Conservation (phyloP, 2,113 vertebrate genomes). For the Hucho hucho region DNA sequence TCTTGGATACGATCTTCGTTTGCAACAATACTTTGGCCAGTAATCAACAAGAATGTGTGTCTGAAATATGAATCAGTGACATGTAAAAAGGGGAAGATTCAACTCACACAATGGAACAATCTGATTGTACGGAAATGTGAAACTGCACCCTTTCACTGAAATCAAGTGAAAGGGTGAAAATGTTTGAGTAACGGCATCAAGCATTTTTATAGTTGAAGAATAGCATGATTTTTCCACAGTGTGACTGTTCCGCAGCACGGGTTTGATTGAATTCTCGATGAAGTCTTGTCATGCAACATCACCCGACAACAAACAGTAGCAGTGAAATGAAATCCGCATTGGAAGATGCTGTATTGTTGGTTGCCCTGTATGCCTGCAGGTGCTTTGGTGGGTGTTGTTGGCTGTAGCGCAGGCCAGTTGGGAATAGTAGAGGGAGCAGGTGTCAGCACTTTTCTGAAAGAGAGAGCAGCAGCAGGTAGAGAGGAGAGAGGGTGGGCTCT, state of each 20-base stretch:
- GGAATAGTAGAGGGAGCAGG: not conserved
- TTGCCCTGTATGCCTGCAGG: conserved; percentile 22
- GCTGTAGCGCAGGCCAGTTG: not conserved
- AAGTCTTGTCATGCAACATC: not conserved
- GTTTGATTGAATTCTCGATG: not conserved
- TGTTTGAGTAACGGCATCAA: too few relatives aligned
- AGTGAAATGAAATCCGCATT: not conserved
- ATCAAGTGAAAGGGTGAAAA: too few relatives aligned
- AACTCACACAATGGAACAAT: too few relatives aligned
- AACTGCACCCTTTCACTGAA: too few relatives aligned
- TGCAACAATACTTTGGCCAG: not conserved
- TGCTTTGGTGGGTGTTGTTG: conserved; percentile 26
- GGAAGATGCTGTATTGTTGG: conserved; percentile 4
- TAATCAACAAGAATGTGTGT: not conserved
- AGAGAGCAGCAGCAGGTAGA: not conserved
- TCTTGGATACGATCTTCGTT: not conserved
- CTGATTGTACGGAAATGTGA: too few relatives aligned
- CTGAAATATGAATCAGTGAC: too few relatives aligned
- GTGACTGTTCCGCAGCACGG: not conserved
- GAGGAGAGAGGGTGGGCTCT: not conserved
- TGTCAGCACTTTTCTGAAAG: not conserved
- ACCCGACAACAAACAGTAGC: not conserved
- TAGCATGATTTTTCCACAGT: not conserved
- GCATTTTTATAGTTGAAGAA: too few relatives aligned
- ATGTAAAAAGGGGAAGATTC: too few relatives aligned